Evolutionary conservation across 2,888 invertebrate species (phyloP).

Genomic region (Drosophila differens): DNA sequence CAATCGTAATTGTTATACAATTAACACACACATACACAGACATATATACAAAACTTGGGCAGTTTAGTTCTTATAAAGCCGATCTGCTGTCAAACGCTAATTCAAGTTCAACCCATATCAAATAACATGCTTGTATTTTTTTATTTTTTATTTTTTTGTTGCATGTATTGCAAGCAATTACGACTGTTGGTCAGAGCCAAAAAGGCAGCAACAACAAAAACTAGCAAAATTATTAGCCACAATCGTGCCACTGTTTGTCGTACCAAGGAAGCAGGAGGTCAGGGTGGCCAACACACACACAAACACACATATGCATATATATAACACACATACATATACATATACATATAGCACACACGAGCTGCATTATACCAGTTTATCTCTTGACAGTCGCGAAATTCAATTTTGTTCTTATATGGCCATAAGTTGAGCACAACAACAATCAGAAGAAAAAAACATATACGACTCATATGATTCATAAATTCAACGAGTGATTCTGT

Average conservation of each 20-base stretch:
- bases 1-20: slow-evolving; percentile 49
- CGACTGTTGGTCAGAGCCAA: slow-evolving; percentile 58
- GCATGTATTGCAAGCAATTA: slow-evolving; percentile 63
- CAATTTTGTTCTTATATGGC: slow-evolving; percentile 78
- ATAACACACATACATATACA: not conserved
- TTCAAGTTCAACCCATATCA: slow-evolving; percentile 81
- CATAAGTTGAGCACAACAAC: slow-evolving; percentile 65
- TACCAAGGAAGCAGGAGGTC: slow-evolving; percentile 75
- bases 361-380: slow-evolving; percentile 65
- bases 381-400: slow-evolving; percentile 71
- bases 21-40: slow-evolving; percentile 36
- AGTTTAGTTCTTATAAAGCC: slow-evolving; percentile 70
- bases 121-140: slow-evolving; percentile 70
- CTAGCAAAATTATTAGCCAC: slow-evolving; percentile 66
- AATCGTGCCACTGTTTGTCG: slow-evolving; percentile 58
- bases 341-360: slow-evolving; percentile 14
- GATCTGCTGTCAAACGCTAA: slow-evolving; percentile 78
- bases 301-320: slow-evolving; percentile 1
- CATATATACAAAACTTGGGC: slow-evolving; percentile 31
- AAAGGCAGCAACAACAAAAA: slow-evolving; percentile 62
- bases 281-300: slow-evolving; percentile 66
- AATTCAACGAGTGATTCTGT: slow-evolving; percentile 40
- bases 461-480: slow-evolving; percentile 49
- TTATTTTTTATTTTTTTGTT: slow-evolving; percentile 26
- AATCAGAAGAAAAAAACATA: slow-evolving; percentile 29